phyloP scores from a whole-genome alignment of 2,797 vertebrate species.

The Xenentodon cancila region DNA sequence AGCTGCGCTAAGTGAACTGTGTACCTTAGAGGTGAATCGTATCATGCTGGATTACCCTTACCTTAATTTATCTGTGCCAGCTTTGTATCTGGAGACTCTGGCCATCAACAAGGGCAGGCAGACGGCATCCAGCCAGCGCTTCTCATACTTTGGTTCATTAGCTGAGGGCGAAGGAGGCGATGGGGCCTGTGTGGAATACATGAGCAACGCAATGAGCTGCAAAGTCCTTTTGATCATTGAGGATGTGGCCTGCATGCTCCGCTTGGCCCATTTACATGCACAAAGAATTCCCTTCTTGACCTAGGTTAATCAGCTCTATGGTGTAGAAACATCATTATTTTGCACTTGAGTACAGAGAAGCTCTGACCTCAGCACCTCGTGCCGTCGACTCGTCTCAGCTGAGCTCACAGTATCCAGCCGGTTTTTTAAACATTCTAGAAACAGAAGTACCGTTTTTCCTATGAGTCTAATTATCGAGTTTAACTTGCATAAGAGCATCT shows the following conservation, averaged over 20 bases:
- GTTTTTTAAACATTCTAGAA: background rate
- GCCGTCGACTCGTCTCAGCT: background rate
- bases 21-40: constrained; percentile 60
- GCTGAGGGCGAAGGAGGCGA: constrained; percentile 88
- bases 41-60: constrained; percentile 82
- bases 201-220: constrained; percentile 53
- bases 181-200: constrained; percentile 87
- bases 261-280: constrained; percentile 23
- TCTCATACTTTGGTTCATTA: constrained; percentile 94
- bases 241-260: constrained; percentile 20
- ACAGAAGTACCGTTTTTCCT: background rate
- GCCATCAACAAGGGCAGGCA: constrained; percentile 90
- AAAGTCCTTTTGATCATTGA: constrained; percentile 27
- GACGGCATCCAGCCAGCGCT: constrained; percentile 91
- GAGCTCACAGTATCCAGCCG: background rate
- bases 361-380: background rate
- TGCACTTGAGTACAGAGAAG: background rate
- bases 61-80: constrained; percentile 91
- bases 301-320: constrained; percentile 3
- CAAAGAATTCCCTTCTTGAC: constrained; percentile 14
- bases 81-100: constrained; percentile 92
- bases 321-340: constrained; percentile 4
- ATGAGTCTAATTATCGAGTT: no score
- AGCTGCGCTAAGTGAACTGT: constrained; percentile 56
- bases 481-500: no score